Percentiles rank a stretch among this genome's conserved stretches.
phyloP scores from a whole-genome alignment of 2,888 invertebrate genomes.

The Barypeithes pellucidus region DNA sequence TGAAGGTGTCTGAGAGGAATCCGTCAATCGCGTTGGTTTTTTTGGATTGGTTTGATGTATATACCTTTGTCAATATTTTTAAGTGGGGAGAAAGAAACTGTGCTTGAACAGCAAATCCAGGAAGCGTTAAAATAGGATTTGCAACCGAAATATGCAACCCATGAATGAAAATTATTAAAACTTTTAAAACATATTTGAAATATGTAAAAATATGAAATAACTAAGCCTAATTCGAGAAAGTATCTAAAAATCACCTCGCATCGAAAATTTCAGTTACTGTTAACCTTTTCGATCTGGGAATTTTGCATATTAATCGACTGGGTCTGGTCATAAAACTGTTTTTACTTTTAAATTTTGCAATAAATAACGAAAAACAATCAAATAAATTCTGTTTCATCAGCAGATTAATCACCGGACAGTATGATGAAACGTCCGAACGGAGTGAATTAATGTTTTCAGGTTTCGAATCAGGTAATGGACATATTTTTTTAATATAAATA shows the following conservation, averaged over 20 bases:
- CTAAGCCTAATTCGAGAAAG: too few species aligned
- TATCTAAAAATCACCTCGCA: slow-evolving; percentile 33
- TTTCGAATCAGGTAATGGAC: slow-evolving; percentile 52
- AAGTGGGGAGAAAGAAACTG: too few species aligned
- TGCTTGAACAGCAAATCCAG: too few species aligned
- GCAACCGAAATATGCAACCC: too few species aligned
- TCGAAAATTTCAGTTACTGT: slow-evolving; percentile 30
- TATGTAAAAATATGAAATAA: too few species aligned
- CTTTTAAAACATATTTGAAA: too few species aligned
- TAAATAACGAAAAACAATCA: slow-evolving; percentile 53
- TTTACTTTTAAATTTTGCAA: slow-evolving; percentile 54
- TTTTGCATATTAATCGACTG: slow-evolving; percentile 53
- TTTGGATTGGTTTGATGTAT: too few species aligned
- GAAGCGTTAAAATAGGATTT: too few species aligned
- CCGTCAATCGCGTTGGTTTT: too few species aligned
- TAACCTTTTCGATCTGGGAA: slow-evolving; percentile 48
- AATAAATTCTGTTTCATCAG: slow-evolving; percentile 55
- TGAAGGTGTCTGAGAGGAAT: too few species aligned
- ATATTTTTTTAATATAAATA: slow-evolving; percentile 53
- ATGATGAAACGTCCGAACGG: slow-evolving; percentile 54
- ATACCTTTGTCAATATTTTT: too few species aligned
- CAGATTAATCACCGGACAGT: slow-evolving; percentile 54
- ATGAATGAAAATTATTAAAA: too few species aligned
- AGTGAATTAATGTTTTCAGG: slow-evolving; percentile 54
- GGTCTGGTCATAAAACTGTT: slow-evolving; percentile 50